Base-by-base conservation (phyloP, 2,113 vertebrate genomes). In the Gnathonemus echidnorhynchus region DNA sequence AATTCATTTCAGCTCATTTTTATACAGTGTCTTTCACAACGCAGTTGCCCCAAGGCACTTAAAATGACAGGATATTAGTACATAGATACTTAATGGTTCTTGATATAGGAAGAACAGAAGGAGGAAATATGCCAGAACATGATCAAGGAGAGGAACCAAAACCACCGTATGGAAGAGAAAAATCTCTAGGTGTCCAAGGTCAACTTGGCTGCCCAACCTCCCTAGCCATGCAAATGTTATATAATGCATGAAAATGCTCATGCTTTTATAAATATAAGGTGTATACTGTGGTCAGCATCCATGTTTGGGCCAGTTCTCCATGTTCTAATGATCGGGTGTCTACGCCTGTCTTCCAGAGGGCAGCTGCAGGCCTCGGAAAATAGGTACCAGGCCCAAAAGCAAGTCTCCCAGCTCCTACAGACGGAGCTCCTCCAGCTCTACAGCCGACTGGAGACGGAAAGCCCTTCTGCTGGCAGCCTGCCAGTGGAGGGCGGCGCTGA, bases 351-450 rank as follows among this genome's bases (percentile, higher is more conserved):
- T 11, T 85, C 1, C 91, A 96, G 96, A 77, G 96, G 94, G 19
- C 97, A 99, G 94, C 94, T 98, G 89, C 94, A 96, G 88, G 97
- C 97, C 0, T 97, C 97, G 0, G 97, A 99, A 91, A 96, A 96
- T 91, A 95, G 96, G 88, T 98, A 98, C 80, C 95, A 94, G 8
- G 96, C 96, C 3, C 97, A 99, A 93, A 97, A 97, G 46, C 94
- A 94, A 90, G 94, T 98, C 91, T 95, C 95, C 0, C 97, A 97
- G 91, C 94, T 93, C 0, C 97, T 99, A 87, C 97, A 99, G 92
- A 91, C 96, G 1, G 96, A 99, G 95, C 97, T 98, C 92, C 94
- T 99, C 42, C 95, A 97, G 74, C 95, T 99, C n/a, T 98, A 98
- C 91, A 94, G 97, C 89, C 95, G 94, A 70, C 35, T 98, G 89